These are phyloP conservation scores for Harpegnathos saltator DNA, from an alignment of 1,140 invertebrate species.

Conservation along the genomic window DNA sequence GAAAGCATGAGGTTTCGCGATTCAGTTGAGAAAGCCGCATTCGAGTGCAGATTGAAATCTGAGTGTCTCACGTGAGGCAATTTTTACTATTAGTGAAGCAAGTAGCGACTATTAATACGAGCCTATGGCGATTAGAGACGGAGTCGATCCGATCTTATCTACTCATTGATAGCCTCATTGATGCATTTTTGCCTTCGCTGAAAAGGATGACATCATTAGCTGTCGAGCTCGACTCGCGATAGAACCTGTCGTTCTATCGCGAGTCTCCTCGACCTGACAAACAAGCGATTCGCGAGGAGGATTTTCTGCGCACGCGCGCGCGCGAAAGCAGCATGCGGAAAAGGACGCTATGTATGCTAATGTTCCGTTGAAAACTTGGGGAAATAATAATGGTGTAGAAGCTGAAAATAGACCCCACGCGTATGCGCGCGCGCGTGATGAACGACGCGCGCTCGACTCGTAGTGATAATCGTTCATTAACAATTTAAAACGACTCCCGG, in stretches of 20 bases:
- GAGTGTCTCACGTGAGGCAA: too few relatives aligned
- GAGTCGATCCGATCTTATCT: too few relatives aligned
- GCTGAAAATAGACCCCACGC: slow-evolving; percentile 3
- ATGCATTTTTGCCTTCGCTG: too few relatives aligned
- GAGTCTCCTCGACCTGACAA: slow-evolving; percentile 18
- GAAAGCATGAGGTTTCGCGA: too few relatives aligned
- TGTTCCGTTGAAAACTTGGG: background rate
- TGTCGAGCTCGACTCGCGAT: background rate
- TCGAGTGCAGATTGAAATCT: background rate
- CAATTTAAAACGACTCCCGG: slow-evolving; percentile 30
- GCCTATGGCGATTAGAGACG: too few relatives aligned
- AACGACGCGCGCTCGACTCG: background rate
- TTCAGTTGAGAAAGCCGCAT: too few relatives aligned
- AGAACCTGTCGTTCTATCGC: background rate
- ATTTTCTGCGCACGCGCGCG: too few relatives aligned
- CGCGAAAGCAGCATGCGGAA: too few relatives aligned
- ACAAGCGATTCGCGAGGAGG: background rate
- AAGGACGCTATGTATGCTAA: background rate
- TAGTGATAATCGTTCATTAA: slow-evolving; percentile 33
- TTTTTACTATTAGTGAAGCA: too few relatives aligned
- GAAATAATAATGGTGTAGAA: slow-evolving; percentile 48
- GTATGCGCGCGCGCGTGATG: background rate
- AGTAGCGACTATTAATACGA: too few relatives aligned
- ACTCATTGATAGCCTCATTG: too few relatives aligned
- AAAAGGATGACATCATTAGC: too few relatives aligned